Percentiles rank a stretch among this genome's conserved stretches.
phyloP scores from a whole-genome alignment of 2,113 vertebrate species.

The Oryzias melastigma region DNA sequence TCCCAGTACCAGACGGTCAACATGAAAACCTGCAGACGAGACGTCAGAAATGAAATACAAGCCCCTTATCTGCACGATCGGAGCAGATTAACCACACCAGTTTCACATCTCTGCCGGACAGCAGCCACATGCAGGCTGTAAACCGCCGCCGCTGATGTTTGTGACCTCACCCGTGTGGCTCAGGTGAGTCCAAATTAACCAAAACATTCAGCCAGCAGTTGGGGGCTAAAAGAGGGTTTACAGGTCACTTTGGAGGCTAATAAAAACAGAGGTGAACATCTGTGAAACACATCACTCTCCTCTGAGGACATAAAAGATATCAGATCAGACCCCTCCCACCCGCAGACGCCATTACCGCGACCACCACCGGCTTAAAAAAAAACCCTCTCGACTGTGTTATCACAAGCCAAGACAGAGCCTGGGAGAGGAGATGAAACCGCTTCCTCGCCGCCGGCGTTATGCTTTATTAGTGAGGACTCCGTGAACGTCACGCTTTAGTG shows the following conservation, averaged over 20 bases:
- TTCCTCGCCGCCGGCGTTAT: slow-evolving; percentile 59
- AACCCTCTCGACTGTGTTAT: slow-evolving; percentile 53
- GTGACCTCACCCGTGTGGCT: slow-evolving; percentile 38
- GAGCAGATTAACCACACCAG: not conserved
- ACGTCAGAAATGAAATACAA: too few relatives aligned
- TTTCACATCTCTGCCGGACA: slow-evolving; percentile 12
- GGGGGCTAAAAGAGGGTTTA: slow-evolving; percentile 2
- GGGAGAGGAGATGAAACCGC: slow-evolving; percentile 57
- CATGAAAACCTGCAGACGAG: slow-evolving; percentile 83
- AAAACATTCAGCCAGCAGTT: too few relatives aligned
- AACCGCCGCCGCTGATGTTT: slow-evolving; percentile 39
- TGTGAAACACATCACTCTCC: slow-evolving; percentile 65
- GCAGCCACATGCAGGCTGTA: slow-evolving; percentile 28
- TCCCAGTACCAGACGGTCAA: slow-evolving; percentile 90
- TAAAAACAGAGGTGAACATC: slow-evolving; percentile 69
- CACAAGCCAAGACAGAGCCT: slow-evolving; percentile 51
- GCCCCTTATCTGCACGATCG: not conserved
- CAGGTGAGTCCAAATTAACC: slow-evolving; percentile 4
- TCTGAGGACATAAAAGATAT: slow-evolving; percentile 66
- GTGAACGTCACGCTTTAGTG: slow-evolving; percentile 66
- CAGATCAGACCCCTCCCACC: slow-evolving; percentile 14
- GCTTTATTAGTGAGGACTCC: slow-evolving; percentile 65
- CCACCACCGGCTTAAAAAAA: slow-evolving; percentile 49
- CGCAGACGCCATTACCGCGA: slow-evolving; percentile 8
- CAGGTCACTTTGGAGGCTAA: slow-evolving; percentile 57